These are phyloP conservation scores for Agrochola litura DNA, from an alignment of 2,888 invertebrate species.

Conservation along the genomic window DNA sequence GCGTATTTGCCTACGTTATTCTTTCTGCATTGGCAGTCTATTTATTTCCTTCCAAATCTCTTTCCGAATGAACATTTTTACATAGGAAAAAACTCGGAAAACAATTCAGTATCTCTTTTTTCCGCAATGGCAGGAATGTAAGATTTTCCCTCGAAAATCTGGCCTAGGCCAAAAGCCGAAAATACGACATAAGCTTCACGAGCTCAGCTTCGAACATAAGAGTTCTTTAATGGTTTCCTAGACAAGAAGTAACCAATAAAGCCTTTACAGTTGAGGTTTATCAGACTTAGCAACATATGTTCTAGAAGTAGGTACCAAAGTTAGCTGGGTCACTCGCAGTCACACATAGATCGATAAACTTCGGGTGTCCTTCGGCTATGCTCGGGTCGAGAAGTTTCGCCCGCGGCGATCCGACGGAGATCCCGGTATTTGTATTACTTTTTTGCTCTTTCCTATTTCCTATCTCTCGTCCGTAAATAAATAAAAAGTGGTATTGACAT, in stretches of 20 bases:
- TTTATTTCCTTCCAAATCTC: not conserved
- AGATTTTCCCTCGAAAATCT: not conserved
- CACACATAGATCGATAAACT: constrained; percentile 69
- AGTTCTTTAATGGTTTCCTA: not conserved
- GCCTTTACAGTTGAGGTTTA: constrained; percentile 12
- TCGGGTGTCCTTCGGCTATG: constrained; percentile 41
- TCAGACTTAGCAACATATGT: constrained; percentile 15
- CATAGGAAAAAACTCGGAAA: not conserved
- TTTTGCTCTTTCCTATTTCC: constrained; percentile 43
- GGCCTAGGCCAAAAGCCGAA: not conserved
- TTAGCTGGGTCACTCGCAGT: constrained; percentile 36
- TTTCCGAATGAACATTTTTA: not conserved
- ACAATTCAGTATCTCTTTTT: not conserved
- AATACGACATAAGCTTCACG: not conserved
- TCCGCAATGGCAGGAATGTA: not conserved
- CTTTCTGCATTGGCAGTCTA: not conserved
- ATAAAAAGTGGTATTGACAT: constrained; percentile 56
- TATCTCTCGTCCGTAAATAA: constrained; percentile 44
- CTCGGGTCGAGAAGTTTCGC: constrained; percentile 58
- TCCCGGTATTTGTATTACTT: constrained; percentile 57
- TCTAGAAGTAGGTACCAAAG: constrained; percentile 16
- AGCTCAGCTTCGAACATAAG: not conserved
- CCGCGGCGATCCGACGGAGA: constrained; percentile 54
- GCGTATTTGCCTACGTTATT: not conserved
- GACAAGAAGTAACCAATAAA: not conserved